A percentile compares a stretch with the other conserved stretches of the same genome.
phyloP scores from a whole-genome alignment of 2,113 vertebrate species.

The human (Homo sapiens) region DNA sequence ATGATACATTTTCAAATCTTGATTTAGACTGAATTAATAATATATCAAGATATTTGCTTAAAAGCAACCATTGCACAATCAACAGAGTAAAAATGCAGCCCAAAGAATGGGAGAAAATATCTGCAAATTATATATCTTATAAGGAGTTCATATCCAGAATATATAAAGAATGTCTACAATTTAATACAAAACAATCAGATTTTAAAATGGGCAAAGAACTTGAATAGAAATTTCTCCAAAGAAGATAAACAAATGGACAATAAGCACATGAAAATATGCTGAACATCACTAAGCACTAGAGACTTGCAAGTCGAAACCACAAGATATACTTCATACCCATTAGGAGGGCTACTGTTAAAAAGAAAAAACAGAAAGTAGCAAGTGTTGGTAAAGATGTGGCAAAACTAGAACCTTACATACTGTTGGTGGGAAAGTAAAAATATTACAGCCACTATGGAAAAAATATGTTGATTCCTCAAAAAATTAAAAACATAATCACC shows the following conservation, averaged over 20 bases:
- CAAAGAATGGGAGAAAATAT: not conserved
- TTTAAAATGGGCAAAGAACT: not conserved
- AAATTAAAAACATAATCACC: not conserved
- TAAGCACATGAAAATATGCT: not conserved
- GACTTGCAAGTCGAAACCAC: constrained; percentile 18
- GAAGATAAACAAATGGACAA: not conserved
- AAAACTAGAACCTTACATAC: not conserved
- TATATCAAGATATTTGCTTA: constrained; percentile 22
- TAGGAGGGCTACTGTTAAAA: not conserved
- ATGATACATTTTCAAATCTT: constrained; percentile 37
- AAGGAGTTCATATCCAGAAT: not conserved
- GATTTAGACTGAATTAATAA: constrained; percentile 46
- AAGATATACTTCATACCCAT: not conserved
- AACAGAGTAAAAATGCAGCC: not conserved
- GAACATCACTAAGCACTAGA: not conserved
- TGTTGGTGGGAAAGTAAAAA: not conserved
- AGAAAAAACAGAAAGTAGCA: not conserved
- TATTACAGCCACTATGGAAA: not conserved
- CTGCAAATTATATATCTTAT: not conserved
- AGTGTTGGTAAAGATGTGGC: not conserved
- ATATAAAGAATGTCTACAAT: not conserved
- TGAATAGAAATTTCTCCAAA: not conserved
- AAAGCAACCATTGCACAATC: not conserved
- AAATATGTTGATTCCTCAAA: not conserved
- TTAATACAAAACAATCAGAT: not conserved